Evolutionary conservation across 2,888 invertebrate species (phyloP).

Genomic region (Pterobdella sp.): DNA sequence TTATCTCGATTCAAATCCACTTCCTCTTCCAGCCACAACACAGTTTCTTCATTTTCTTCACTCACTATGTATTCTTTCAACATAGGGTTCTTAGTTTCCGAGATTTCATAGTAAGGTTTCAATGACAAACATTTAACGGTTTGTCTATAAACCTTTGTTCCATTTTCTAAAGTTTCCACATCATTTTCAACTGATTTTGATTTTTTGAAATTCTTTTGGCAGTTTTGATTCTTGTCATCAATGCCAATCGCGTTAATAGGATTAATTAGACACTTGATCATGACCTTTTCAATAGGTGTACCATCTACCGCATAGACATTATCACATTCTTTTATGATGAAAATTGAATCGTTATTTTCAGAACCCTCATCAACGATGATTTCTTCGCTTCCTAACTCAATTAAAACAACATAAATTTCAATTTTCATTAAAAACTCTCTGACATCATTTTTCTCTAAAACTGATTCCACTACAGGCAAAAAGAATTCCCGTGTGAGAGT

Average conservation of each 20-base stretch:
- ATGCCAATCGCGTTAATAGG: background rate
- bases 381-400: conserved; percentile 10
- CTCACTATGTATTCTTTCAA: conserved; percentile 20
- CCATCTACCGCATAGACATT: conserved; percentile 6
- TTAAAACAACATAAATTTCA: conserved; percentile 14
- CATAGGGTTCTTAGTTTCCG: conserved; percentile 17
- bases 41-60: conserved; percentile 4
- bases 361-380: background rate
- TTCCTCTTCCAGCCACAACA: background rate
- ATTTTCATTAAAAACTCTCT: background rate
- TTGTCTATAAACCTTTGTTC: background rate
- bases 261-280: background rate
- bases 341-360: background rate
- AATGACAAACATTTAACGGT: background rate
- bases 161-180: conserved; percentile 3
- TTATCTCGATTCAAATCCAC: background rate
- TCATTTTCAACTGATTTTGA: background rate
- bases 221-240: background rate
- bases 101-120: conserved; percentile 17
- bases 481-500: conserved; percentile 7
- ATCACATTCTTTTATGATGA: conserved; percentile 9
- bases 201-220: background rate
- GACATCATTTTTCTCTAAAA: background rate
- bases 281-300: background rate
- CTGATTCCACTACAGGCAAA: background rate